Conservation (phyloP, 2,113 vertebrate genomes). For the Nerophis lumbriciformis region DNA sequence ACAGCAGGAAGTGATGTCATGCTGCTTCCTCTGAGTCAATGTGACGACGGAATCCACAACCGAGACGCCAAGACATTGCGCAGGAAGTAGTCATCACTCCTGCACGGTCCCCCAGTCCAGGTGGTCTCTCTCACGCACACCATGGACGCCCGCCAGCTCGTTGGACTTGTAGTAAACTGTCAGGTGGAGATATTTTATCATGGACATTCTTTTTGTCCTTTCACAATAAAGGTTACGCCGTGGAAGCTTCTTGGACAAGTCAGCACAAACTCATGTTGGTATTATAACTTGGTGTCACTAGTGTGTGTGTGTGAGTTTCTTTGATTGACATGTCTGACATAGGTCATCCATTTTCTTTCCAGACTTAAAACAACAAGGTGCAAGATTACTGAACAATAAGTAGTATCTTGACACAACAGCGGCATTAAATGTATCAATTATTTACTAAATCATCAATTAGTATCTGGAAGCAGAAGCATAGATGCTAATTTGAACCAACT, state of each 20-base stretch:
- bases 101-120: slow-evolving; percentile 69
- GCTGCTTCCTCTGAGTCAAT: slow-evolving; percentile 50
- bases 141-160: slow-evolving; percentile 79
- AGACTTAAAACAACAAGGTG: neutral
- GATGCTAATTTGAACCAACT: too few relatives aligned
- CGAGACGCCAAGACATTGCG: slow-evolving; percentile 84
- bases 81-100: slow-evolving; percentile 52
- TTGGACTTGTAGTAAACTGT: slow-evolving; percentile 88
- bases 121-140: slow-evolving; percentile 73
- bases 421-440: too few relatives aligned
- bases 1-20: too few relatives aligned
- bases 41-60: slow-evolving; percentile 85
- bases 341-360: too few relatives aligned
- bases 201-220: neutral
- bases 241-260: neutral
- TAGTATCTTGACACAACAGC: too few relatives aligned
- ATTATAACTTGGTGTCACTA: too few relatives aligned
- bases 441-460: too few relatives aligned
- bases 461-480: too few relatives aligned
- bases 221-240: neutral
- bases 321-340: too few relatives aligned
- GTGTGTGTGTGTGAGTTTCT: too few relatives aligned
- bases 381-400: too few relatives aligned
- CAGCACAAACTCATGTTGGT: too few relatives aligned
- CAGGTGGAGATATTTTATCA: slow-evolving; percentile 27